Percentiles rank a stretch among this genome's conserved stretches.
phyloP scores from a whole-genome alignment of 1,140 invertebrate genomes.

The Drosophila quadrilineata region DNA sequence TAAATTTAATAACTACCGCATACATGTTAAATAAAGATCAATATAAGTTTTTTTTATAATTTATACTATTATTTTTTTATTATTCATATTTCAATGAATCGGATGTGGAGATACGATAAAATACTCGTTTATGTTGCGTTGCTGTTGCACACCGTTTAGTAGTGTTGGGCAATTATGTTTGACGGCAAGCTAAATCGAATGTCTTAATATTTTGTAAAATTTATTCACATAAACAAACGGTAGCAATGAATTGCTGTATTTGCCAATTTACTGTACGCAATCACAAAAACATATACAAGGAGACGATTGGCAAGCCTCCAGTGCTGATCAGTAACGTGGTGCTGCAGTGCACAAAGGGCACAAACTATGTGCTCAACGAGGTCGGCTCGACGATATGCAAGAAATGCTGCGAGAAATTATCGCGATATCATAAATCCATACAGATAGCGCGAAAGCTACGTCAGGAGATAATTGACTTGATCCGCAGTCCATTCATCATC shows the following conservation, averaged over 20 bases:
- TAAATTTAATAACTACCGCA: conserved; percentile 22
- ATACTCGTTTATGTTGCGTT: neutral
- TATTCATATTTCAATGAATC: no score
- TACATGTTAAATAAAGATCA: no score
- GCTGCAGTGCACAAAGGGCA: conserved; percentile 59
- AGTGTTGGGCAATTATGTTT: conserved; percentile 25
- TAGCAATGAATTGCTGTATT: conserved; percentile 71
- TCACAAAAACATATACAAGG: conserved; percentile 57
- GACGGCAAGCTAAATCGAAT: conserved; percentile 10
- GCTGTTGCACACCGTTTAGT: conserved; percentile 8
- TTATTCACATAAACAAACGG: conserved; percentile 14
- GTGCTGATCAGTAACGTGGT: conserved; percentile 59
- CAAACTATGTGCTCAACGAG: conserved; percentile 44
- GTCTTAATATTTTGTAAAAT: conserved; percentile 21
- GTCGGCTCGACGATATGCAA: conserved; percentile 58
- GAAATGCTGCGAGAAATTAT: conserved; percentile 59
- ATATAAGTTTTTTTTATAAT: neutral
- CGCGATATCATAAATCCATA: conserved; percentile 61
- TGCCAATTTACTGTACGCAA: conserved; percentile 64
- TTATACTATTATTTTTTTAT: neutral
- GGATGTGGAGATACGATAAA: conserved; percentile 2
- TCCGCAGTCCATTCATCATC: conserved; percentile 50
- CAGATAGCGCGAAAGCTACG: conserved; percentile 58
- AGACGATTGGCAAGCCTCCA: conserved; percentile 60
- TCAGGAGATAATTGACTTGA: conserved; percentile 59